phyloP scores from a whole-genome alignment of 2,888 invertebrate species.

The Ectobius pallidus region DNA sequence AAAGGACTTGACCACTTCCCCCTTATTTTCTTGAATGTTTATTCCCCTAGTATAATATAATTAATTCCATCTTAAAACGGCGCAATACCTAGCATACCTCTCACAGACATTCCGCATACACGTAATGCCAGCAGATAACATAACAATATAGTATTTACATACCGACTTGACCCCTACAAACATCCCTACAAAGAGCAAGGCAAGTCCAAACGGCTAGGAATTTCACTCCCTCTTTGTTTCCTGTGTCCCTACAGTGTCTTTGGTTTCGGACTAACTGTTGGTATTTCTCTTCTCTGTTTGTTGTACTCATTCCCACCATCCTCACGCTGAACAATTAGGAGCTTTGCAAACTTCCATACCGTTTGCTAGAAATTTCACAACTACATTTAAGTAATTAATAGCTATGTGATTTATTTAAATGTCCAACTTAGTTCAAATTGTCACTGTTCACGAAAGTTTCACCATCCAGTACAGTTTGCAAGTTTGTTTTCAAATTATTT shows the following conservation, averaged over 20 bases:
- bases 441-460: no score
- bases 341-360: background rate
- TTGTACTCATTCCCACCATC: background rate
- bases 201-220: slow-evolving; percentile 19
- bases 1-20: no score
- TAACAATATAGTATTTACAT: slow-evolving; percentile 29
- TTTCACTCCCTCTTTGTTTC: background rate
- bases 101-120: slow-evolving; percentile 4
- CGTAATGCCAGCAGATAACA: slow-evolving; percentile 6
- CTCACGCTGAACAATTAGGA: background rate
- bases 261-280: slow-evolving; percentile 24
- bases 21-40: no score
- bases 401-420: no score
- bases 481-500: no score
- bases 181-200: slow-evolving; percentile 18
- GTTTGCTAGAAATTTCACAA: no score
- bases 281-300: slow-evolving; percentile 18
- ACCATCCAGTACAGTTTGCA: no score
- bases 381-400: no score
- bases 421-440: no score
- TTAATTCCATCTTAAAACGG: no score
- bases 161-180: slow-evolving; percentile 21
- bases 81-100: background rate
- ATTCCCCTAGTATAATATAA: no score
- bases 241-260: background rate